Evolutionary conservation across 2,888 invertebrate genomes (phyloP).

Genomic region (Sceliomorpha sp.): DNA sequence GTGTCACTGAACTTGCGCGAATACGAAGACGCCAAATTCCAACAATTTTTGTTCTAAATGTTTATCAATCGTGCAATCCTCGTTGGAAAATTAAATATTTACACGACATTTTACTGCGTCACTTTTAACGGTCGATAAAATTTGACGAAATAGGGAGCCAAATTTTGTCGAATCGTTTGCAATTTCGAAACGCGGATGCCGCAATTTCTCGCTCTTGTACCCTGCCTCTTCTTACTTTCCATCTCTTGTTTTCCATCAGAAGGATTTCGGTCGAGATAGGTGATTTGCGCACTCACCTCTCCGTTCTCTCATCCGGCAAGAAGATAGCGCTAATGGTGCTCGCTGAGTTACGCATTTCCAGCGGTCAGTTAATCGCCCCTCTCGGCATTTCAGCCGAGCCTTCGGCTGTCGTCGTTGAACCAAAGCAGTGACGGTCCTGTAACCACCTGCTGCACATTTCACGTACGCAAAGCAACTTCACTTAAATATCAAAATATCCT

Average conservation of each 20-base stretch:
- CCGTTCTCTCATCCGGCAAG: conserved; percentile 54
- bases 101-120: no score
- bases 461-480: conserved; percentile 22
- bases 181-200: no score
- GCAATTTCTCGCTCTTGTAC: background rate
- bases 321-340: conserved; percentile 72
- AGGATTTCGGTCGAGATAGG: conserved; percentile 38
- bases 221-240: conserved; percentile 11
- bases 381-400: conserved; percentile 51
- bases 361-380: conserved; percentile 61
- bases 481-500: conserved; percentile 46
- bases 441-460: conserved; percentile 70
- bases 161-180: no score
- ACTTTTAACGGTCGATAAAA: no score
- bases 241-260: conserved; percentile 25
- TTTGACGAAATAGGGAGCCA: no score
- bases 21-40: no score
- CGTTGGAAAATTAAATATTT: no score
- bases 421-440: conserved; percentile 58
- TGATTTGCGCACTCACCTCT: conserved; percentile 63
- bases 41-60: no score
- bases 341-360: conserved; percentile 72
- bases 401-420: conserved; percentile 55
- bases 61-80: no score
- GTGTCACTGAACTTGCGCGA: no score